Evolutionary conservation across 1,140 invertebrate genomes (phyloP), one percentile per base, ranked within the genome.

Genomic region (Hirudo medicinalis): DNA sequence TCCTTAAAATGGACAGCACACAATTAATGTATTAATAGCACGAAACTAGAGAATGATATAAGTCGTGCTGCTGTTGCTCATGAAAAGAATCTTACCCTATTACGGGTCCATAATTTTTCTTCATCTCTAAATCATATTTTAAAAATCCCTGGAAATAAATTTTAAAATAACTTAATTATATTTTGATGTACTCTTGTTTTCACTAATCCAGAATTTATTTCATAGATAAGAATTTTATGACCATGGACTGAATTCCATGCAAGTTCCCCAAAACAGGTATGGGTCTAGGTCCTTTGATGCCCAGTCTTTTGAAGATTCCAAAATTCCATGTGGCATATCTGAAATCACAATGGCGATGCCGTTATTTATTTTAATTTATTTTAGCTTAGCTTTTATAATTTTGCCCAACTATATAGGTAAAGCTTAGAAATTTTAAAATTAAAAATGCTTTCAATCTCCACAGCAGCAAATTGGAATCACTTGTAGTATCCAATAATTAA

Each of bases 271-370:
- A 60, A 40, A 27, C 55, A 27, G 70, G 70, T 40, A 54, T 32
- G 49, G 70, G 70, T 20, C 53, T 54, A 3, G 70, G 70, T 6
- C 70, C 70, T 32, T 43, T 43, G 29, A 71, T 71, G 0, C 70
- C 70, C 20, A 54, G 27, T 54, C 57, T 71, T 29, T 25, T 71
- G 54, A 71, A 71, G 22, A 32, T 36, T 15, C 27, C 70, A 22
- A 71, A 71, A 40, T 54, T 32, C 54, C 32, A 20, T 32, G 70
- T 71, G 15, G 54, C 29, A 22, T 71, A 57, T 19, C 70, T 71
- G 70, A 70, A 67, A 3, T 36, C 6, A 3, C 6, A 36, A 36
- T 36, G 2, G 2, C 6, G 32, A 36, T 36, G 32, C 32, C 6
- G 6, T 36, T 36, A 36, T 36, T 36, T 36, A 3, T 36, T 36